Base-by-base conservation (phyloP, 2,797 vertebrate genomes). In the Chaunax sp. region DNA sequence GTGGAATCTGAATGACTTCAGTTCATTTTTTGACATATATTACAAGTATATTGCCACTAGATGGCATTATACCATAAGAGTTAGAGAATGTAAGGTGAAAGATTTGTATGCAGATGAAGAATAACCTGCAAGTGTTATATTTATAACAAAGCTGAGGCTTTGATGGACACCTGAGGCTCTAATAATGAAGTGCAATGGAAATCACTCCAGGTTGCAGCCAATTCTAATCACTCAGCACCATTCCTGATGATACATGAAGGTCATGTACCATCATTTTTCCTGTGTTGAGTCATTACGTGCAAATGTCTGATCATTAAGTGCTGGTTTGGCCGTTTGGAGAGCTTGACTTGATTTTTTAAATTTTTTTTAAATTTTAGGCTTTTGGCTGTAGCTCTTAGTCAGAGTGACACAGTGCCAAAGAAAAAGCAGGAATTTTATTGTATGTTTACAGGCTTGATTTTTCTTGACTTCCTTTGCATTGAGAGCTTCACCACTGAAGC, bases 41-140 rank as follows among this genome's bases (percentile, higher is more conserved):
- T 73, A 72, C 28, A 77, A 59, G 8, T 63, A 26, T 22, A 54
- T 64, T 59, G 80, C 90, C 91, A 87, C 89, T 75, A 90, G 91
- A 73, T 86, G 91, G 83, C 88, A 51, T 44, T 81, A 50, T 75
- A 78, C 83, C 73, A 72, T 68, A 75, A 84, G 70, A 63, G 46
- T 66, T 85, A 47, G n/a, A 26, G 44, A 20, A 45, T 44, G 19
- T 10, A 23, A 54, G 14, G 23, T 35, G 0, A 1, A 61, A 1
- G 47, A 15, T 0, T 33, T 28, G 26, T 61, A 23, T 47, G 33
- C 25, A 68, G 28, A 68, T 59, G 45, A 77, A 35, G 52, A 70
- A 64, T 56, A 74, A 65, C 57, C 15, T 41, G 22, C n/a, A 3
- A 53, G 44, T 66, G 66, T 77, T 77, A 18, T 54, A 63, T 65